Base-by-base conservation (phyloP, 1,140 invertebrate species). In the Meloidogyne exigua region DNA sequence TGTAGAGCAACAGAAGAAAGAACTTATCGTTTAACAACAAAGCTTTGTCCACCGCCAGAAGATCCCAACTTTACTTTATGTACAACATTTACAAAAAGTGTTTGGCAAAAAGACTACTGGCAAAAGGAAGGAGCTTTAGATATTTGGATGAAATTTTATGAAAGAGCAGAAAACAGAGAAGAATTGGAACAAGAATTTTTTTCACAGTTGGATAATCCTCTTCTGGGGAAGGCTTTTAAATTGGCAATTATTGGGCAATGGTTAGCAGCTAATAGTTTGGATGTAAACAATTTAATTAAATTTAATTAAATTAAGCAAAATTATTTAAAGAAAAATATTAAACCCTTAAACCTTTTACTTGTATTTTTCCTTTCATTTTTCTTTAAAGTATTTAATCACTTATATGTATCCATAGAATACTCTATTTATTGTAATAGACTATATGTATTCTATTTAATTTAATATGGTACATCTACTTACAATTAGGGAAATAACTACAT, bases 81-180 rank as follows among this genome's bases (percentile, higher is more conserved):
- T 64, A 81, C 85, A 2, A 82, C 85, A 0, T 86, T 86, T 68
- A 81, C 86, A 4, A 86, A 86, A 70, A 87, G 85, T 57, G 85
- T 87, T 23, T 87, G 85, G 85, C 85, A 87, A 78, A 87, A 87
- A 65, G 85, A 87, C 42, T 87, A 87, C 42, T 87, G 85, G 85
- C 85, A 87, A 69, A 87, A 87, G 57, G 80, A 87, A 32, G 85
- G 85, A n/a, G 85, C 85, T 15, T 81, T 87, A 3, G 85, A 87
- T 76, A 83, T 78, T 10, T 78, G 76, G 76, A 87, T 87, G 85
- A 87, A 87, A 66, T 87, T 87, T 77, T 87, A 83, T 57, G 86
- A 87, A 77, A 69, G 85, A 32, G 85, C 83, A 32, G 81, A 75
- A 18, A 83, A 85, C 18, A 36, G 85, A 71, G 72, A 80, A 32